Conservation (phyloP, 1,140 invertebrate genomes). For the Achroia grisella region DNA sequence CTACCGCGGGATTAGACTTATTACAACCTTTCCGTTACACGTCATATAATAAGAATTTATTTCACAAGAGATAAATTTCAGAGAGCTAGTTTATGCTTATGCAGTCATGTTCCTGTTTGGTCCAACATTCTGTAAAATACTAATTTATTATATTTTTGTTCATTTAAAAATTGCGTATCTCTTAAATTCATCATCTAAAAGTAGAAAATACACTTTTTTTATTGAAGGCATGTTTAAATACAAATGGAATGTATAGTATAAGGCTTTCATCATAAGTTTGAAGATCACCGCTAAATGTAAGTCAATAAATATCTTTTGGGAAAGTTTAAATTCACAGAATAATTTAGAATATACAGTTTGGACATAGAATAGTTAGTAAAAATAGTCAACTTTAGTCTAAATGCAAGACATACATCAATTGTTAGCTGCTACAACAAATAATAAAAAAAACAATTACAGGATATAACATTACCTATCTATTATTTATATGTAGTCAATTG, state of each 20-base stretch:
- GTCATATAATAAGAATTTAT: not conserved
- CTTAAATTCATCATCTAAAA: constrained; percentile 19
- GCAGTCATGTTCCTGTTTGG: constrained; percentile 41
- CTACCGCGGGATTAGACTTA: too few species aligned
- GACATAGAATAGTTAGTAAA: too few species aligned
- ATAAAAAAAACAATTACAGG: too few species aligned
- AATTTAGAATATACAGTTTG: too few species aligned
- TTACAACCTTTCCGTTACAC: too few species aligned
- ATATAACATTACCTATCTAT: too few species aligned
- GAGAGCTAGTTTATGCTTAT: constrained; percentile 41
- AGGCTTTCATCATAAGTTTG: constrained; percentile 59
- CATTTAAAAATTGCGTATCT: constrained; percentile 17
- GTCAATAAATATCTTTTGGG: constrained; percentile 10
- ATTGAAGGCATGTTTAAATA: constrained; percentile 59
- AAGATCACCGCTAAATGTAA: constrained; percentile 20
- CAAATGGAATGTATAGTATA: constrained; percentile 67
- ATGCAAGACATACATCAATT: too few species aligned
- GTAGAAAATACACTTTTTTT: constrained; percentile 47
- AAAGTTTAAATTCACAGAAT: not conserved
- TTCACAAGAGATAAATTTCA: constrained; percentile 17
- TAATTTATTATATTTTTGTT: constrained; percentile 14
- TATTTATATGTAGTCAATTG: too few species aligned
- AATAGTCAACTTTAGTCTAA: too few species aligned
- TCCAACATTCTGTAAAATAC: constrained; percentile 39
- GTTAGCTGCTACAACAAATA: too few species aligned